Percentiles rank a stretch among this genome's conserved stretches.
These are phyloP conservation scores for Vipera ursinii DNA, from an alignment of 2,797 vertebrate genomes.

Conservation along the genomic window DNA sequence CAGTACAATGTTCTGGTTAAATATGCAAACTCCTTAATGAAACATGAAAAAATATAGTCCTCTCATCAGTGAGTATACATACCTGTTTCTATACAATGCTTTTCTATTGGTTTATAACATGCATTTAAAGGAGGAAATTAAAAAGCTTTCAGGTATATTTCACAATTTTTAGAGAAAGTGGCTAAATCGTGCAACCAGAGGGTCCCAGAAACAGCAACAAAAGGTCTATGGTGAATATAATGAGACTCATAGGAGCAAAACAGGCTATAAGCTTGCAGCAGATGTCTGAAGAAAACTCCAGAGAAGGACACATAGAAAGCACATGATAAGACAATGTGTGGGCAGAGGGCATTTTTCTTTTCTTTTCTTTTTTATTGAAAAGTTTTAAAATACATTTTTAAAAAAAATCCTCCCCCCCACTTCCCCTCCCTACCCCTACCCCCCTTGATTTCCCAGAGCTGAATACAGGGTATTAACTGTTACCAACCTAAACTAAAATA, in stretches of 20 bases:
- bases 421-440: no score
- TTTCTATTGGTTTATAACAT: slow-evolving; percentile 31
- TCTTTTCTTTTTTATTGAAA: no score
- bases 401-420: no score
- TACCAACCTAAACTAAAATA: no score
- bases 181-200: slow-evolving; percentile 27
- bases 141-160: slow-evolving; percentile 45
- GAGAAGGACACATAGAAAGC: neutral
- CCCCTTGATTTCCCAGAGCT: no score
- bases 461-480: no score
- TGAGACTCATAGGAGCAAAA: slow-evolving; percentile 23
- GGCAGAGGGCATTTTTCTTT: neutral
- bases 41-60: slow-evolving; percentile 35
- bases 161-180: slow-evolving; percentile 22
- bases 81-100: slow-evolving; percentile 21
- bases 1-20: neutral
- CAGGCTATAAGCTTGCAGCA: neutral
- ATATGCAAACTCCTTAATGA: slow-evolving; percentile 13
- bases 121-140: slow-evolving; percentile 30
- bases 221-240: neutral
- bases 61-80: slow-evolving; percentile 1
- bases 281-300: neutral
- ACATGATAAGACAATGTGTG: neutral
- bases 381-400: no score
- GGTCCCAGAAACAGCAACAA: slow-evolving; percentile 29